phyloP scores from a whole-genome alignment of 2,797 vertebrate species.

The Aulostomus chinensis region DNA sequence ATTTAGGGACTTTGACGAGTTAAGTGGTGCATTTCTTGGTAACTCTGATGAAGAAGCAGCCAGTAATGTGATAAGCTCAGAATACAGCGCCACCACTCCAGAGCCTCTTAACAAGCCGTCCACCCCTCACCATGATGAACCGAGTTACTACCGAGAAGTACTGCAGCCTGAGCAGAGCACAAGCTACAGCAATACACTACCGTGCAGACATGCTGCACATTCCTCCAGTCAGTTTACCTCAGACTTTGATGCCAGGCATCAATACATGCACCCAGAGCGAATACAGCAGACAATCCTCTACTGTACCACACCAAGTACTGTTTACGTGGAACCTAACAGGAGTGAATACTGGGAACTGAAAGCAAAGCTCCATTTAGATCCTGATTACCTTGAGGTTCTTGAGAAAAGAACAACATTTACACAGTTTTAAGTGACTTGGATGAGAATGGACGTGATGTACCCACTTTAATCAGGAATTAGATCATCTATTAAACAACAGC shows the following conservation, averaged over 20 bases:
- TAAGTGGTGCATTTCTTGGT: conserved; percentile 87
- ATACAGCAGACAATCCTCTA: conserved; percentile 93
- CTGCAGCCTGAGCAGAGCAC: conserved; percentile 88
- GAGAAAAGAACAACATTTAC: conserved; percentile 99
- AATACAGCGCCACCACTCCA: conserved; percentile 90
- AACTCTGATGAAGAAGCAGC: conserved; percentile 84
- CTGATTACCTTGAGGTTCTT: conserved; percentile 98
- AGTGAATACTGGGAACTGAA: conserved; percentile 99
- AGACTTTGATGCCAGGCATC: conserved; percentile 89
- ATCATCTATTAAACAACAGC: conserved; percentile 11
- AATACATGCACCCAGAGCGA: conserved; percentile 88
- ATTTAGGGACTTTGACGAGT: conserved; percentile 92
- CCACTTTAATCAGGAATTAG: conserved; percentile 38
- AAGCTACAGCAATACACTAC: conserved; percentile 84
- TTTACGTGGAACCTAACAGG: conserved; percentile 93
- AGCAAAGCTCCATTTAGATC: conserved; percentile 97
- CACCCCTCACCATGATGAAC: conserved; percentile 85
- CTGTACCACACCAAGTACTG: conserved; percentile 89
- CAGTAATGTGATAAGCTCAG: conserved; percentile 85
- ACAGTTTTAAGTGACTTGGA: conserved; percentile 88
- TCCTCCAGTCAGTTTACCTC: conserved; percentile 87
- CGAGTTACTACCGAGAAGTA: conserved; percentile 89
- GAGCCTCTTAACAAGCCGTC: conserved; percentile 88
- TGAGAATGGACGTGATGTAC: conserved; percentile 5
- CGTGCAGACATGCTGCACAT: conserved; percentile 87